Base-by-base conservation (phyloP, 1,140 invertebrate genomes). In the Camponotus floridanus region DNA sequence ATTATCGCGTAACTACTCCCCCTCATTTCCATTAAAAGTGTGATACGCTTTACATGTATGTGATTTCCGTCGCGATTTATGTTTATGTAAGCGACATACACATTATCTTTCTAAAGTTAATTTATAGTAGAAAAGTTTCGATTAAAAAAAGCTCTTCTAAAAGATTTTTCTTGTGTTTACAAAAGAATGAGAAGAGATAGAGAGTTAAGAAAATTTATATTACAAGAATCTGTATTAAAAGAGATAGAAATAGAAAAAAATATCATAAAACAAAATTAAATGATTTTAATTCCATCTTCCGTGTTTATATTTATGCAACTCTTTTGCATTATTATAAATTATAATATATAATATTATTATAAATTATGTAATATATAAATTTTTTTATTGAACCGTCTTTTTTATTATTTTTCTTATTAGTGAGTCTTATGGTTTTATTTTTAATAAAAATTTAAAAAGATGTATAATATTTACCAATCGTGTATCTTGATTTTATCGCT, bases 401-500 rank as follows among this genome's bases (percentile, higher is more conserved):
- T 26, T 26, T 26, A 26, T 26, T 26, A 26, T 26, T 26, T 26
- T 26, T 26, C n/a, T 26, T 26, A 26, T 0, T 26, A 26, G 26
- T 26, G 1, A 26, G 26, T 26, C 26, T 26, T 26, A 26, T 26
- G 1, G 0, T 26, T 59, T 21, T 59, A 3, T 18, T 21, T 74
- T 6, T 71, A 85, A 21, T 76, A n/a, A 8, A 36, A 48, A 48
- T 48, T 48, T 48, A 15, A 64, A 15, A 21, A 42, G 3, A 39
- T 1, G 31, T 21, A 51, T 6, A 65, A 11, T 65, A 79, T 67
- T 76, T 81, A 93, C 92, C 92, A 92, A 74, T 89, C 76, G 18
- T 91, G 89, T 21, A 92, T 88, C 83, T 91, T 91, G 11, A 93
- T 92, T 92, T 90, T 92, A n/a, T 85, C 18, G 31, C 76, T 87